Conservation (phyloP, 1,140 invertebrate species). For the Protaetia brevitarsis region DNA sequence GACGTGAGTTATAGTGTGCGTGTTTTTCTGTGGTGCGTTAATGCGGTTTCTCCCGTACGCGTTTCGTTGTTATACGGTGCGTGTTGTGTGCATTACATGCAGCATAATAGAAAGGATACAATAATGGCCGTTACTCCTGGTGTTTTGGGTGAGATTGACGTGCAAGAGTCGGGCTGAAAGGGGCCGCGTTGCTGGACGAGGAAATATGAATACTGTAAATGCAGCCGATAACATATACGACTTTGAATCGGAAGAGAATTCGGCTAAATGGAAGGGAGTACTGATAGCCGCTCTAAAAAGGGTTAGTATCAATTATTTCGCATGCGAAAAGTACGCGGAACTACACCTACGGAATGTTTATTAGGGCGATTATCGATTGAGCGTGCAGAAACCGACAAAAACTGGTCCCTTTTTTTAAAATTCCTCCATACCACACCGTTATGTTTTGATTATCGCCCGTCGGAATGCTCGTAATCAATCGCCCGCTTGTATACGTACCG, state of each 20-base stretch:
- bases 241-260: conserved; percentile 84
- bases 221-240: conserved; percentile 68
- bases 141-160: conserved; percentile 8
- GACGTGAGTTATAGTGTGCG: background rate
- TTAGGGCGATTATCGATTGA: too few species aligned
- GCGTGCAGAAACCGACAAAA: too few species aligned
- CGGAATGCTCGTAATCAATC: too few species aligned
- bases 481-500: too few species aligned
- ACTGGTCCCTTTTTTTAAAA: too few species aligned
- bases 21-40: background rate
- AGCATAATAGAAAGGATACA: conserved; percentile 15
- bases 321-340: too few species aligned
- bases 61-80: background rate
- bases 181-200: background rate
- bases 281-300: conserved; percentile 77
- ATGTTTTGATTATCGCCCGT: too few species aligned
- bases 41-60: conserved; percentile 1
- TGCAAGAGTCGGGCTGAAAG: conserved; percentile 7
- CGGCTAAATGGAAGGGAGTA: conserved; percentile 83
- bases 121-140: conserved; percentile 8
- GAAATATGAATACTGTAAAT: conserved; percentile 40
- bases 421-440: too few species aligned
- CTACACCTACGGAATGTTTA: too few species aligned
- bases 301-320: conserved; percentile 56
- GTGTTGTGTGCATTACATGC: conserved; percentile 10